Conservation (phyloP, 2,113 vertebrate genomes). For the Mionectes macconnelli region DNA sequence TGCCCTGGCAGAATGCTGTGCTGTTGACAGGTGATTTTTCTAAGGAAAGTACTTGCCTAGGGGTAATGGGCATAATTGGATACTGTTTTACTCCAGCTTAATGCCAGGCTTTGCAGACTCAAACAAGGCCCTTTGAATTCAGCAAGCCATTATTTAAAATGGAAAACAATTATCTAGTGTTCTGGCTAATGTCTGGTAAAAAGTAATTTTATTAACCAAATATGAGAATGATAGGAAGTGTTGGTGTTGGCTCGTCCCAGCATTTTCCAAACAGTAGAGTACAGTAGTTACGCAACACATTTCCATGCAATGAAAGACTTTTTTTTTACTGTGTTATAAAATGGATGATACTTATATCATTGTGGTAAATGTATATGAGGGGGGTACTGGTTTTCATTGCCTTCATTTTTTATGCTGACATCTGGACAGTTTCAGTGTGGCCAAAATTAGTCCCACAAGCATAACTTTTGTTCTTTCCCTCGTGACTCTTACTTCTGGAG, state of each 20-base stretch:
- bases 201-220: conserved; percentile 63
- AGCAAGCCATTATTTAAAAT: conserved; percentile 55
- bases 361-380: background rate
- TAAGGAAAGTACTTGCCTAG: conserved; percentile 38
- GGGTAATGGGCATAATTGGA: conserved; percentile 19
- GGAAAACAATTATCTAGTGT: conserved; percentile 63
- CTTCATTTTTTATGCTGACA: background rate
- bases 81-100: background rate
- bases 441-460: background rate
- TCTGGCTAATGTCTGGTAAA: conserved; percentile 50
- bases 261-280: conserved; percentile 42
- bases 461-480: background rate
- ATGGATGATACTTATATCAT: background rate
- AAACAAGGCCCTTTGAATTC: conserved; percentile 37
- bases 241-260: conserved; percentile 51
- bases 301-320: conserved; percentile 14
- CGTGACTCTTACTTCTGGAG: background rate
- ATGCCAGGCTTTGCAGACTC: conserved; percentile 6
- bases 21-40: conserved; percentile 61
- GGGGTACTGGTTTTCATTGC: background rate
- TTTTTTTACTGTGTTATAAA: background rate
- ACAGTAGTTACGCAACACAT: conserved; percentile 38
- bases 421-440: background rate
- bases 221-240: conserved; percentile 48
- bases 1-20: background rate